Evolutionary conservation across 2,797 vertebrate genomes (phyloP).

Genomic region (Eulemur mongoz): DNA sequence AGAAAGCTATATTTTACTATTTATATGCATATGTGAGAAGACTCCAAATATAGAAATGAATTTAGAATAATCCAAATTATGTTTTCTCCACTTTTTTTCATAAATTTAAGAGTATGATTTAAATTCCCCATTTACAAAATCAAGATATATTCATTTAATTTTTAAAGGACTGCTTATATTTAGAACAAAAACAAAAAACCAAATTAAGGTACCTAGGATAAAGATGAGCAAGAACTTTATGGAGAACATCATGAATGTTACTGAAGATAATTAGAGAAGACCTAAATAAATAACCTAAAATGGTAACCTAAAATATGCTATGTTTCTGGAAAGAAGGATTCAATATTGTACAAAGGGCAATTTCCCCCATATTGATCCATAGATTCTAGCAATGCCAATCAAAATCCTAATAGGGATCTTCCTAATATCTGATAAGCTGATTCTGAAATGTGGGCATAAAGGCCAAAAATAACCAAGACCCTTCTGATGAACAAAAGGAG

Average conservation of each 20-base stretch:
- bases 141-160: background rate
- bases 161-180: background rate
- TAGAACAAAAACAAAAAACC: constrained; percentile 8
- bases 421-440: background rate
- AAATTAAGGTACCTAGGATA: background rate
- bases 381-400: background rate
- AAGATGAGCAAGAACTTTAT: background rate
- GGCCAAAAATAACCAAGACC: background rate
- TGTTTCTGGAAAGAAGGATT: background rate
- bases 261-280: background rate
- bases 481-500: background rate
- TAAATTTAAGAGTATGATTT: background rate
- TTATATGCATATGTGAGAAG: background rate
- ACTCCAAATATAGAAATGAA: background rate
- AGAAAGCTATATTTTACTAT: constrained; percentile 4
- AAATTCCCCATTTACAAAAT: constrained; percentile 7
- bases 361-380: background rate
- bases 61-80: background rate
- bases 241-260: background rate
- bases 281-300: background rate
- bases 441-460: constrained; percentile 25
- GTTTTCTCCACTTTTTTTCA: background rate
- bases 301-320: background rate
- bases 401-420: background rate
- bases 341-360: background rate